These are phyloP conservation scores for Tautogolabrus adspersus DNA, from an alignment of 2,113 vertebrate genomes.

Conservation along the genomic window DNA sequence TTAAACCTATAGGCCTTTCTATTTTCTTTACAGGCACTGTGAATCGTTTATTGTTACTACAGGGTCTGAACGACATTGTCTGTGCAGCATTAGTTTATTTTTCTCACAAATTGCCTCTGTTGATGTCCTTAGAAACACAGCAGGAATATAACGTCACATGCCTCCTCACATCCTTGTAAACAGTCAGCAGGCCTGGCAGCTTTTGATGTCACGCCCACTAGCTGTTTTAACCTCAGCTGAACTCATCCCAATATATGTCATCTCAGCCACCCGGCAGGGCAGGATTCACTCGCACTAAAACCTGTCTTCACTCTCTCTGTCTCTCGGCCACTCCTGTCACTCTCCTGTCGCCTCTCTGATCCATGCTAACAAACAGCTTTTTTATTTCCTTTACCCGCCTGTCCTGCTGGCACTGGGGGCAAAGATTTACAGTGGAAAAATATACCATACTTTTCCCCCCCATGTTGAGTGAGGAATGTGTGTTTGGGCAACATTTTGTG, in stretches of 20 bases:
- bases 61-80: slow-evolving; percentile 17
- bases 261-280: slow-evolving; percentile 36
- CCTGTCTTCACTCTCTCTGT: background rate
- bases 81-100: slow-evolving; percentile 16
- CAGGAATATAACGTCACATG: slow-evolving; percentile 7
- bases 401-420: slow-evolving; percentile 56
- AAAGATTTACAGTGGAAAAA: slow-evolving; percentile 85
- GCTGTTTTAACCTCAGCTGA: slow-evolving; percentile 71
- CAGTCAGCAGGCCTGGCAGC: slow-evolving; percentile 33
- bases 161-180: slow-evolving; percentile 46
- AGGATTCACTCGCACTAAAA: slow-evolving; percentile 45
- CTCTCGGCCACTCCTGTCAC: slow-evolving; percentile 36
- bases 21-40: slow-evolving; percentile 28
- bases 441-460: slow-evolving; percentile 61
- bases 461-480: slow-evolving; percentile 81
- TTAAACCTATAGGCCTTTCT: slow-evolving; percentile 47
- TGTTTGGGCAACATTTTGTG: slow-evolving; percentile 76
- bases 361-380: slow-evolving; percentile 61
- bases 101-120: slow-evolving; percentile 12
- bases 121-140: slow-evolving; percentile 26
- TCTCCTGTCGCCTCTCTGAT: slow-evolving; percentile 47
- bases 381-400: slow-evolving; percentile 54
- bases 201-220: slow-evolving; percentile 45
- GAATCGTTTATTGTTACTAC: slow-evolving; percentile 31
- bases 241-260: slow-evolving; percentile 44